A percentile compares a stretch with the other conserved stretches of the same genome.
Conservation (phyloP, 2,888 invertebrate genomes). For the Apantesis nais region DNA sequence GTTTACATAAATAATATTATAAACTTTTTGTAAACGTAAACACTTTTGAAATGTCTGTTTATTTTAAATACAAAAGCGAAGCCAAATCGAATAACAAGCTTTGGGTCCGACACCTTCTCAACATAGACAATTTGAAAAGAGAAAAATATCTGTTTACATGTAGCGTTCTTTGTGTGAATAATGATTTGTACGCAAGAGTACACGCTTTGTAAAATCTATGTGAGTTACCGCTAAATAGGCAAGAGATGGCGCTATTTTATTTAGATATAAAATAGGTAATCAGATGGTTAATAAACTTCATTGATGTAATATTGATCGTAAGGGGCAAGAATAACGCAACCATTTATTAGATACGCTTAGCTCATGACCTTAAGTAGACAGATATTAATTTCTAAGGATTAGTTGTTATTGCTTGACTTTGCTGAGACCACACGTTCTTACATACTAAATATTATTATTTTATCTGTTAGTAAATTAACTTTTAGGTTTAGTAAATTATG, state of each 20-base stretch:
- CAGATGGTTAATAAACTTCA: not conserved
- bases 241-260: not conserved
- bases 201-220: not conserved
- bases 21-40: not conserved
- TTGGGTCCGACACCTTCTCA: not conserved
- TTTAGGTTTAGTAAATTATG: not conserved
- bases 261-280: not conserved
- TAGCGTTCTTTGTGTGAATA: not conserved
- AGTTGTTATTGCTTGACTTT: not conserved
- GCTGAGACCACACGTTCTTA: not conserved
- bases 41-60: not conserved
- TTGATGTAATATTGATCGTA: not conserved
- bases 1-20: no score
- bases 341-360: not conserved
- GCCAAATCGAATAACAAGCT: not conserved
- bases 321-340: not conserved
- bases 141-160: not conserved
- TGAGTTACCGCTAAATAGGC: not conserved
- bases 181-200: not conserved
- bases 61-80: not conserved
- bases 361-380: not conserved
- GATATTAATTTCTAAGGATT: not conserved
- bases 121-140: not conserved
- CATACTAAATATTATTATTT: not conserved
- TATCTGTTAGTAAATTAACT: no score